Evolutionary conservation across 2,888 invertebrate species (phyloP).

Genomic region (Serripes groenlandicus): DNA sequence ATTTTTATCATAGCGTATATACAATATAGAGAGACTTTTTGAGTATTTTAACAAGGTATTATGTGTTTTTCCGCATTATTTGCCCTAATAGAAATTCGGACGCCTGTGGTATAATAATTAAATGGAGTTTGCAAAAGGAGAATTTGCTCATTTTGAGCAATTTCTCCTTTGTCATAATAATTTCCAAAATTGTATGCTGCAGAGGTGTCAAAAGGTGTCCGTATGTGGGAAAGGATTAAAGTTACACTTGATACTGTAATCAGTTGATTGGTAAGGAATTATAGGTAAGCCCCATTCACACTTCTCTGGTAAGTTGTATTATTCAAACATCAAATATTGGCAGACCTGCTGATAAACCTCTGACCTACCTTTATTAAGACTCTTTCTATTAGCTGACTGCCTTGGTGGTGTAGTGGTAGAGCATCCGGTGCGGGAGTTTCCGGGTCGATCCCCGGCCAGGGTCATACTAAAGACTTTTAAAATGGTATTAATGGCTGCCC

Average conservation of each 20-base stretch:
- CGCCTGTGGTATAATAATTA: no score
- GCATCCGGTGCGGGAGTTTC: neutral
- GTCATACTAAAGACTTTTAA: no score
- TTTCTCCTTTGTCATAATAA: neutral
- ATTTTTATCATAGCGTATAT: no score
- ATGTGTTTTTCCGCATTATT: no score
- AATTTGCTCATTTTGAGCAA: neutral
- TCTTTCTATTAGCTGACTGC: no score
- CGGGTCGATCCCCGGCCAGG: no score
- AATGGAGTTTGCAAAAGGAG: neutral
- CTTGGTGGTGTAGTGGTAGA: neutral
- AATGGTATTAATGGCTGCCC: no score
- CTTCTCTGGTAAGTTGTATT: constrained; percentile 55
- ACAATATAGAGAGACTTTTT: no score
- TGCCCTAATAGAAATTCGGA: no score
- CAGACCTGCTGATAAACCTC: neutral
- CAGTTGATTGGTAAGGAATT: constrained; percentile 24
- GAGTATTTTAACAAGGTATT: no score
- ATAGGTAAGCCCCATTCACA: constrained; percentile 50
- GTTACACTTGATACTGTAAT: no score
- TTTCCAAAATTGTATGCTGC: neutral
- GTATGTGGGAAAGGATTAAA: neutral
- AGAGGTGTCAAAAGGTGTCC: neutral
- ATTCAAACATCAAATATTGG: constrained; percentile 61
- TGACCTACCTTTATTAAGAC: no score